Evolutionary conservation across 1,140 invertebrate genomes (phyloP).

Genomic region (Phymorhynchus buccinoides): DNA sequence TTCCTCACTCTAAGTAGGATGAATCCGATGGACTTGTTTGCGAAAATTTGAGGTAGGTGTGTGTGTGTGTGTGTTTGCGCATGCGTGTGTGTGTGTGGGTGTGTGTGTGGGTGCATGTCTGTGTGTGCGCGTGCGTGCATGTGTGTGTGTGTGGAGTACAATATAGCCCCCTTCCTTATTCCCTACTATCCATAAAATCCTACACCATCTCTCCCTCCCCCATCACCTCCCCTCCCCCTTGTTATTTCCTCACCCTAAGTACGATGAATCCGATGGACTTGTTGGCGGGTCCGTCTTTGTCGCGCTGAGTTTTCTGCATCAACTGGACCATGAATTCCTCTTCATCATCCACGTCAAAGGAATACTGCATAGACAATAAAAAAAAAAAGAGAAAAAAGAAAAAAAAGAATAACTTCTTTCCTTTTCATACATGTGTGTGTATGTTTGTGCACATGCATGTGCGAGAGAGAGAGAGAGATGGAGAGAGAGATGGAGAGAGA

Average conservation of each 20-base stretch:
- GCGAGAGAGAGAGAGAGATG: neutral
- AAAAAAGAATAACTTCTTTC: neutral
- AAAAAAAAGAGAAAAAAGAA: neutral
- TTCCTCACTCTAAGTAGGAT: slow-evolving; percentile 75
- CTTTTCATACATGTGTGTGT: no score
- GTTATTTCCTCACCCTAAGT: slow-evolving; percentile 73
- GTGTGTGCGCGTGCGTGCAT: no score
- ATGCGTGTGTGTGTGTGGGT: no score
- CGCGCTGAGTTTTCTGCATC: slow-evolving; percentile 75
- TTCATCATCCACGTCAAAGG: slow-evolving; percentile 76
- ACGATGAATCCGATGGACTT: slow-evolving; percentile 77
- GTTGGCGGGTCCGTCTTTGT: slow-evolving; percentile 67
- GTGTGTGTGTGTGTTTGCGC: no score
- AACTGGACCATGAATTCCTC: slow-evolving; percentile 78
- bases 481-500: neutral
- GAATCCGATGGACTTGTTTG: slow-evolving; percentile 77
- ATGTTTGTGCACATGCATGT: no score
- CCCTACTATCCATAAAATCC: no score
- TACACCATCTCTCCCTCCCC: no score
- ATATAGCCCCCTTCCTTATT: no score
- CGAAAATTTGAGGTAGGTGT: no score
- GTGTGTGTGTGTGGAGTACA: no score
- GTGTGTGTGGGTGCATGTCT: no score
- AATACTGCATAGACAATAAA: slow-evolving; percentile 76
- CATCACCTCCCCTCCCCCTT: no score